Evolutionary conservation across 2,113 vertebrate genomes (phyloP).

Genomic region (Naja naja): DNA sequence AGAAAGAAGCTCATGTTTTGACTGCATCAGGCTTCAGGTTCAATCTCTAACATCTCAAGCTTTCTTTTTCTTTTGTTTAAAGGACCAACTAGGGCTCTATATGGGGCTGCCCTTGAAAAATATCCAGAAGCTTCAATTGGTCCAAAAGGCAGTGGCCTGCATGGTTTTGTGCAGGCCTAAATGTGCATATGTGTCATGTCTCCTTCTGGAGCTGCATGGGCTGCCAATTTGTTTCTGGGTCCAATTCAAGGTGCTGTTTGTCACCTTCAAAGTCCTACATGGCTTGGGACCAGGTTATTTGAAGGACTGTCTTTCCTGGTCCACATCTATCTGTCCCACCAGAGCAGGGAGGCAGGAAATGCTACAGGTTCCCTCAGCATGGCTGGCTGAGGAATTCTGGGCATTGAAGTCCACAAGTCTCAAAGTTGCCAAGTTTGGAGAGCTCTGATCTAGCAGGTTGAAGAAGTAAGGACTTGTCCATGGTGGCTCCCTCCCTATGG

Average conservation of each 20-base stretch:
- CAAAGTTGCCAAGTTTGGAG: too few species aligned
- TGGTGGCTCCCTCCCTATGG: not conserved
- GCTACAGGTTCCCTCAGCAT: not conserved
- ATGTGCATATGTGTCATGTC: not conserved
- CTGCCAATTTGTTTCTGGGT: not conserved
- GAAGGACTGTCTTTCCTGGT: not conserved
- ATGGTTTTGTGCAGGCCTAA: not conserved
- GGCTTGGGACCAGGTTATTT: not conserved
- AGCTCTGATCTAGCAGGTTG: not conserved
- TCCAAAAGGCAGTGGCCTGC: not conserved
- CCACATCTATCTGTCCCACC: not conserved
- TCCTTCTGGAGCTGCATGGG: not conserved
- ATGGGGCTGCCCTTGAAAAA: not conserved
- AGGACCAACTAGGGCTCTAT: not conserved
- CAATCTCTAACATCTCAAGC: not conserved
- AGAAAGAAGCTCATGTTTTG: not conserved
- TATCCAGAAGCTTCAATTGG: not conserved
- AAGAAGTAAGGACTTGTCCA: not conserved
- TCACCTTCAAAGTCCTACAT: not conserved
- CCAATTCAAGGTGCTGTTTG: not conserved
- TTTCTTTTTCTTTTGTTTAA: not conserved
- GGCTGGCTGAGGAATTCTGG: too few species aligned
- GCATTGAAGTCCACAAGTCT: too few species aligned
- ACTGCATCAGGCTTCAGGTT: not conserved
- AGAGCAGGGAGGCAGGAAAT: not conserved